These are phyloP conservation scores for Eupithecia exiguata DNA, from an alignment of 2,888 invertebrate species.

Conservation along the genomic window DNA sequence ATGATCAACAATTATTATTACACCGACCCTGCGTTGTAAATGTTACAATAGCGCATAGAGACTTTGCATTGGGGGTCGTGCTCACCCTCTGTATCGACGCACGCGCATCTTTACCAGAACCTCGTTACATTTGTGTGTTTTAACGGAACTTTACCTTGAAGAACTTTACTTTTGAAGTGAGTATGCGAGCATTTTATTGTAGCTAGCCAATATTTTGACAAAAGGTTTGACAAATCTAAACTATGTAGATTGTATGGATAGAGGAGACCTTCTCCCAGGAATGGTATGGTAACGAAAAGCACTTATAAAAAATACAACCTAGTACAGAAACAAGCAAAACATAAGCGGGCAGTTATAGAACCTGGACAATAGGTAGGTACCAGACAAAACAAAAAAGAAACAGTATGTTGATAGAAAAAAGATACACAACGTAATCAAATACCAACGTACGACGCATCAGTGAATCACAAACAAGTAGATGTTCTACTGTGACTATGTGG, in stretches of 20 bases:
- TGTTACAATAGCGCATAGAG: slow-evolving; percentile 24
- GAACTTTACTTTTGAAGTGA: neutral
- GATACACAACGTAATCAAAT: neutral
- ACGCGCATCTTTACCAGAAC: slow-evolving; percentile 50
- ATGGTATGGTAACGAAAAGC: neutral
- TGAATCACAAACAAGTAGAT: neutral
- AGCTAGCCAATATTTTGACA: neutral
- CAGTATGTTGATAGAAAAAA: neutral
- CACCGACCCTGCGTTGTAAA: slow-evolving; percentile 31
- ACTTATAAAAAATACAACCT: no score
- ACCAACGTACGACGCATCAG: neutral
- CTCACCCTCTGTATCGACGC: slow-evolving; percentile 60
- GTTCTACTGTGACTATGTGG: neutral
- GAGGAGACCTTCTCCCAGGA: neutral
- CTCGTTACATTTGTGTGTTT: slow-evolving; percentile 32
- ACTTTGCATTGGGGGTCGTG: slow-evolving; percentile 49
- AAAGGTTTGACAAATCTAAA: neutral
- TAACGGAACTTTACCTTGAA: slow-evolving; percentile 12
- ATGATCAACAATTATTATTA: slow-evolving; percentile 39
- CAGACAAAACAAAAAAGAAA: neutral
- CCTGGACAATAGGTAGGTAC: neutral
- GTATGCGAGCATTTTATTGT: neutral
- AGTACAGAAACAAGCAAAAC: neutral
- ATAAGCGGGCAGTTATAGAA: neutral
- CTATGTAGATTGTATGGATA: neutral